Percentiles rank a stretch among this genome's conserved stretches.
phyloP scores from a whole-genome alignment of 2,888 invertebrate genomes.

The Drosophila lutescens region DNA sequence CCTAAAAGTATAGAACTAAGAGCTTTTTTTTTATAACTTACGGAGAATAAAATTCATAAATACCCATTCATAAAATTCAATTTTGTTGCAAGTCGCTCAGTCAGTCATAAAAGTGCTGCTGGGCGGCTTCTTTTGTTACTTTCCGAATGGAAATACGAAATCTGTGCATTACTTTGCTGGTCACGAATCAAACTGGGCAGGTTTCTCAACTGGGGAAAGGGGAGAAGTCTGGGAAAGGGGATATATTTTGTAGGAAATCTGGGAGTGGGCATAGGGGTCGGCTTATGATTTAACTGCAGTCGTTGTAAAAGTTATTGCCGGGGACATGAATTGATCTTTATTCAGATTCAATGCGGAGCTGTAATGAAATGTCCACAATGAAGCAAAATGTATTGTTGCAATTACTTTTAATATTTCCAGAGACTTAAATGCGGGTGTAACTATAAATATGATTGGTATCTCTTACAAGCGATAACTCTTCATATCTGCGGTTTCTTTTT shows the following conservation, averaged over 20 bases:
- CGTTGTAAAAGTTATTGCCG: constrained; percentile 49
- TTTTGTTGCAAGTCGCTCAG: constrained; percentile 75
- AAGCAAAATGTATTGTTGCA: constrained; percentile 32
- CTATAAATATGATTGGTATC: constrained; percentile 11
- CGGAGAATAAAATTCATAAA: constrained; percentile 73
- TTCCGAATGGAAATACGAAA: constrained; percentile 70
- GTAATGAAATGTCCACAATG: constrained; percentile 30
- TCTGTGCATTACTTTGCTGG: constrained; percentile 78
- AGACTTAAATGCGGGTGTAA: constrained; percentile 11
- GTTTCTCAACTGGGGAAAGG: constrained; percentile 40
- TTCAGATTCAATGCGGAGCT: constrained; percentile 32
- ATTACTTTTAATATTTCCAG: constrained; percentile 31
- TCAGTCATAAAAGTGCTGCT: constrained; percentile 72
- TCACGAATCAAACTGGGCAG: constrained; percentile 71
- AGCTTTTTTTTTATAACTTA: constrained; percentile 57
- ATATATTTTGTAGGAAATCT: neutral
- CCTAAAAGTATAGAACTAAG: constrained; percentile 56
- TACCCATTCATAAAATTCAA: constrained; percentile 78
- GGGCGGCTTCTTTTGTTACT: constrained; percentile 73
- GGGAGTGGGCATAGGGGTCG: constrained; percentile 34
- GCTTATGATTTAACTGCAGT: constrained; percentile 72
- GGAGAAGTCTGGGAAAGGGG: neutral
- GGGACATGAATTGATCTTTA: constrained; percentile 39
- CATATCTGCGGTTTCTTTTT: neutral
- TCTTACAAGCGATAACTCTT: constrained; percentile 25